Evolutionary conservation across 2,797 vertebrate genomes (phyloP).

Genomic region (Chlorospingus semifuscus): DNA sequence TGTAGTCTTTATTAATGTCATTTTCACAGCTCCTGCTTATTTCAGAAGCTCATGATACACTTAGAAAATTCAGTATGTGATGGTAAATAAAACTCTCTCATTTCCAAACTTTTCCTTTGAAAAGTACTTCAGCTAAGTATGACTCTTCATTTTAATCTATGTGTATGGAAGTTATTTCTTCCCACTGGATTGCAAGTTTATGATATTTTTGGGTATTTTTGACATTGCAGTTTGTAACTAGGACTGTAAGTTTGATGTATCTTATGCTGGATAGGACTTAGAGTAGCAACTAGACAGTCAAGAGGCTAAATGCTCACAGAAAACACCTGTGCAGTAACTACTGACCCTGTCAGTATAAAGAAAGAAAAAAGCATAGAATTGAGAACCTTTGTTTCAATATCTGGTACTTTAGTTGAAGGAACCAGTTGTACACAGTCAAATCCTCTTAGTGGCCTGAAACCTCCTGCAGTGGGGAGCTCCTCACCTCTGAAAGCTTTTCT

Average conservation of each 20-base stretch:
- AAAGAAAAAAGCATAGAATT: neutral
- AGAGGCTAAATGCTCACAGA: neutral
- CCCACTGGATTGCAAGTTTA: neutral
- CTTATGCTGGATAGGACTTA: neutral
- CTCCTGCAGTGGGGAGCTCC: neutral
- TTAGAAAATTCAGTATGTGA: neutral
- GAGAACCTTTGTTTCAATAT: neutral
- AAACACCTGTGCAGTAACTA: neutral
- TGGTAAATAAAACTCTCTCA: neutral
- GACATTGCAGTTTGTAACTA: neutral
- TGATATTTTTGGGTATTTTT: neutral
- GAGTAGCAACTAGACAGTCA: neutral
- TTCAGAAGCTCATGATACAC: neutral
- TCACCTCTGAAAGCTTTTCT: neutral
- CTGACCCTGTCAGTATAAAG: neutral
- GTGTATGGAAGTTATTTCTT: neutral
- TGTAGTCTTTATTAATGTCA: neutral
- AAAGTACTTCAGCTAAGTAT: neutral
- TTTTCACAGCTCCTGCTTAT: neutral
- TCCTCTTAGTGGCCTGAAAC: neutral
- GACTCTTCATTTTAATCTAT: neutral
- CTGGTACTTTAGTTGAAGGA: neutral
- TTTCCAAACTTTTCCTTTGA: neutral
- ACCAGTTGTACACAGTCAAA: neutral
- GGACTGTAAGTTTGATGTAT: neutral